Evolutionary conservation across 2,888 invertebrate genomes (phyloP).

Genomic region (Nymphalis c-album): DNA sequence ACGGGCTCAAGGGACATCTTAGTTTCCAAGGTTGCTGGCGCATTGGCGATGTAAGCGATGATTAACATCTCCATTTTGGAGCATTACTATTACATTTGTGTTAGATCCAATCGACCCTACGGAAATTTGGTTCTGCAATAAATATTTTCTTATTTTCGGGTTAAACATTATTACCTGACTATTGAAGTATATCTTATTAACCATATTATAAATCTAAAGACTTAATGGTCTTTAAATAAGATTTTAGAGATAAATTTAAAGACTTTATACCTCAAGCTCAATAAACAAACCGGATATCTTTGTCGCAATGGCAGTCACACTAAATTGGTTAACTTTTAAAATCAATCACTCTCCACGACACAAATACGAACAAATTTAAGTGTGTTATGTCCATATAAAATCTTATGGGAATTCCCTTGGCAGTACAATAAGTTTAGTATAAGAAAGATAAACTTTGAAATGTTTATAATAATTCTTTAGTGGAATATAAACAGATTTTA

Average conservation of each 20-base stretch:
- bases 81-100: no score
- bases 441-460: no score
- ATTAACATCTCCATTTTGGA: no score
- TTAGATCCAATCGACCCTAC: no score
- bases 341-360: constrained; percentile 52
- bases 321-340: constrained; percentile 53
- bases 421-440: no score
- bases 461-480: no score
- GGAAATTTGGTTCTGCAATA: no score
- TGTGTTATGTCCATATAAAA: constrained; percentile 40
- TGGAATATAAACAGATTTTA: no score
- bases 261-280: constrained; percentile 25
- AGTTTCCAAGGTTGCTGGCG: no score
- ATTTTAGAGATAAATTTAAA: neutral
- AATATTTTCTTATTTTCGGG: no score
- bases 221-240: constrained; percentile 15
- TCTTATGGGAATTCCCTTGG: constrained; percentile 30
- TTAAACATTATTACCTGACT: neutral
- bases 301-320: constrained; percentile 42
- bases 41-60: no score
- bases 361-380: constrained; percentile 45
- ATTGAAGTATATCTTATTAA: neutral
- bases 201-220: constrained; percentile 13
- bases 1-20: no score
- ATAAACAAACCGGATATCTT: constrained; percentile 41